Percentiles rank a stretch among this genome's conserved stretches.
These are phyloP conservation scores for Aratinga solstitialis DNA, from an alignment of 2,797 vertebrate species.

Conservation along the genomic window DNA sequence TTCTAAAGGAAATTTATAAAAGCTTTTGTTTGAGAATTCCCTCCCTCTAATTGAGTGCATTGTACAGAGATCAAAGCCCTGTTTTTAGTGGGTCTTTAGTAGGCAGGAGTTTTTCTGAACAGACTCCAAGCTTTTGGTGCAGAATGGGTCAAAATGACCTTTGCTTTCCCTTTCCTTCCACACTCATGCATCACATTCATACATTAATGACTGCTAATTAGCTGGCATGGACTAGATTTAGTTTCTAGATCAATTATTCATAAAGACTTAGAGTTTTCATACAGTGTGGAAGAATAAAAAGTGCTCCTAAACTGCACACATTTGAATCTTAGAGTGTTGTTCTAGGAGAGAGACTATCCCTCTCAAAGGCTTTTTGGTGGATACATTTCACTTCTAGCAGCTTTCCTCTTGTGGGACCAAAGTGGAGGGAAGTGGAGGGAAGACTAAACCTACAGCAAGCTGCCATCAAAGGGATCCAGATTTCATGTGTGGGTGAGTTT, in stretches of 20 bases:
- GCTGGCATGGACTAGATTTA: not conserved
- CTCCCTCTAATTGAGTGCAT: slow-evolving; percentile 52
- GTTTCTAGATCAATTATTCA: not conserved
- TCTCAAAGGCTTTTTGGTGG: not conserved
- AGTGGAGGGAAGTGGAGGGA: not conserved
- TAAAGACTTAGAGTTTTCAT: not conserved
- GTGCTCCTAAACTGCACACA: not conserved
- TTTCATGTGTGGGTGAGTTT: not conserved
- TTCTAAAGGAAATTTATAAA: slow-evolving; percentile 51
- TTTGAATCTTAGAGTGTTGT: not conserved
- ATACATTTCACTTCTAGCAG: not conserved
- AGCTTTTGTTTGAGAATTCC: slow-evolving; percentile 61
- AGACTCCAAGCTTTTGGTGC: slow-evolving; percentile 55
- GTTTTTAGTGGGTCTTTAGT: slow-evolving; percentile 18
- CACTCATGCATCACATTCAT: not conserved
- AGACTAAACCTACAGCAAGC: not conserved
- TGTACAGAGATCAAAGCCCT: slow-evolving; percentile 63
- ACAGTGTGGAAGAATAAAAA: not conserved
- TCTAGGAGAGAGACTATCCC: not conserved
- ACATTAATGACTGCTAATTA: not conserved
- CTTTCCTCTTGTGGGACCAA: not conserved
- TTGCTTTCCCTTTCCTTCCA: not conserved
- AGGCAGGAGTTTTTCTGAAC: slow-evolving; percentile 59
- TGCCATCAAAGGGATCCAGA: not conserved
- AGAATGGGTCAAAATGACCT: slow-evolving; percentile 62